These are phyloP conservation scores for Apamea sordens DNA, from an alignment of 2,888 invertebrate genomes.

Conservation along the genomic window DNA sequence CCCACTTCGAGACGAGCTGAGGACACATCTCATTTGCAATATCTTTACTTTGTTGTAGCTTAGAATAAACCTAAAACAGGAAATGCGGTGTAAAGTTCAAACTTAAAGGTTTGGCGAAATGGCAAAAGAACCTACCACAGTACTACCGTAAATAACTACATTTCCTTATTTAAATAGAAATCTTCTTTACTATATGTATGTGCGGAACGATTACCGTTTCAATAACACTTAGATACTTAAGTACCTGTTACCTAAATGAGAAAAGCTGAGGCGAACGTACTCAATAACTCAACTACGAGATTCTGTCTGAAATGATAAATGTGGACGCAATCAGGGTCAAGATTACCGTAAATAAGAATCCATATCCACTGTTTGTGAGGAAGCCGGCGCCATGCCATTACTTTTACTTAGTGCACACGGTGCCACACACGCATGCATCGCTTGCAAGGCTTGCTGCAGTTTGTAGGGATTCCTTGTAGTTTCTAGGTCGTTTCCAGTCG, in stretches of 20 bases:
- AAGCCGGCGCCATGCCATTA: neutral
- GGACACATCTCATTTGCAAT: conserved; percentile 38
- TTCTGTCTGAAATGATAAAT: neutral
- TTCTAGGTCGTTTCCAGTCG: conserved; percentile 21
- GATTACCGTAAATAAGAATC: conserved; percentile 6
- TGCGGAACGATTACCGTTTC: neutral
- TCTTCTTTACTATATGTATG: too few species aligned
- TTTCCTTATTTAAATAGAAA: neutral
- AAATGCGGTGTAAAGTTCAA: neutral
- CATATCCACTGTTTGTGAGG: neutral
- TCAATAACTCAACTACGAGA: neutral
- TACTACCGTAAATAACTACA: neutral
- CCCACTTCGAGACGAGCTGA: conserved; percentile 24
- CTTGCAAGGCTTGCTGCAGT: conserved; percentile 3
- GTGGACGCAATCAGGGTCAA: conserved; percentile 7
- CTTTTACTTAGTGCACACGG: neutral
- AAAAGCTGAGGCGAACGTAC: neutral
- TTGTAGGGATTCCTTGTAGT: conserved; percentile 44
- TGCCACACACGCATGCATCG: neutral
- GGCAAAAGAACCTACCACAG: neutral
- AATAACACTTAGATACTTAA: neutral
- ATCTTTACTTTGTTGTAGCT: conserved; percentile 22
- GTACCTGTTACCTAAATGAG: neutral
- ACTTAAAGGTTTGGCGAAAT: neutral
- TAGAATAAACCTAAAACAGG: neutral